Percentiles rank a stretch among this genome's conserved stretches.
Evolutionary conservation across 2,888 invertebrate species (phyloP).

Genomic region (Euclidia mi): DNA sequence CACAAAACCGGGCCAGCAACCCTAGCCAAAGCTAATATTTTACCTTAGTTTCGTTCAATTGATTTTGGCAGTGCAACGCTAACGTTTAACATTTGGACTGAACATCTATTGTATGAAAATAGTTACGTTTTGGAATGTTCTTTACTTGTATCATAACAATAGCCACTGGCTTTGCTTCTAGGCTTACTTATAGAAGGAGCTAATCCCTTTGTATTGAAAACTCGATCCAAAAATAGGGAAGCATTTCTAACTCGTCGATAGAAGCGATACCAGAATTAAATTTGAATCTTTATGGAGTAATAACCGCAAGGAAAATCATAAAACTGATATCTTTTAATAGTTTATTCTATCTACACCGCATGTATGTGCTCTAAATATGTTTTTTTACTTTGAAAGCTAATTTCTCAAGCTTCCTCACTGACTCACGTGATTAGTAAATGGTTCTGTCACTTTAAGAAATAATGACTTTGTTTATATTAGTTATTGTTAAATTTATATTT

Average conservation of each 20-base stretch:
- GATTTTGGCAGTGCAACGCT: conserved; percentile 23
- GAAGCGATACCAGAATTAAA: conserved; percentile 37
- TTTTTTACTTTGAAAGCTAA: no score
- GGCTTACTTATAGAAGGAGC: not conserved
- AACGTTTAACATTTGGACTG: not conserved
- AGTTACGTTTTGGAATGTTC: conserved; percentile 5
- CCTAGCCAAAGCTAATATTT: conserved; percentile 35
- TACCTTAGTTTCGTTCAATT: conserved; percentile 33
- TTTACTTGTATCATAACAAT: not conserved
- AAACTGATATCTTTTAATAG: not conserved
- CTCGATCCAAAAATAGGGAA: conserved; percentile 35
- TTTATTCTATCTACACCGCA: no score
- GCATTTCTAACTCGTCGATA: conserved; percentile 12
- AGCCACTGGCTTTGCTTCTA: not conserved
- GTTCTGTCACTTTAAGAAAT: no score
- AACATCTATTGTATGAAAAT: not conserved
- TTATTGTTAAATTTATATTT: no score
- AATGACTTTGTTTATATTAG: no score
- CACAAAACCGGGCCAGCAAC: no score
- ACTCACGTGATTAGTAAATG: no score
- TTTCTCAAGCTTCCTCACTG: no score
- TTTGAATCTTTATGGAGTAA: conserved; percentile 30
- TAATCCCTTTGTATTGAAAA: no score
- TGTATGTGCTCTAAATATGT: no score
- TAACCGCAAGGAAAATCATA: conserved; percentile 12